A percentile compares a stretch with the other conserved stretches of the same genome.
Evolutionary conservation across 2,113 vertebrate species (phyloP).

Genomic region (Myrmophylax atrothorax): DNA sequence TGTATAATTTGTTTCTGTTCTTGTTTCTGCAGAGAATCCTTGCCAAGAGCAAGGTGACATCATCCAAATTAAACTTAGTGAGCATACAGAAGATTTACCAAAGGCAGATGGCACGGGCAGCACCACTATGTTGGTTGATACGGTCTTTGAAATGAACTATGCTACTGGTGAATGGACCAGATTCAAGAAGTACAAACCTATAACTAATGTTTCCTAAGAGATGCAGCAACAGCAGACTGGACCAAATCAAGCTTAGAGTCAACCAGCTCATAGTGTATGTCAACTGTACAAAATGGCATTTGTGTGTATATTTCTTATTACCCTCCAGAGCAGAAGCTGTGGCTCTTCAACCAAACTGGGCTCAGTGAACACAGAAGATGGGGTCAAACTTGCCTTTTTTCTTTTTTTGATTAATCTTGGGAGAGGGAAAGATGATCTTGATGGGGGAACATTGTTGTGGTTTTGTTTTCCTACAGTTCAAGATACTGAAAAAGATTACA

Average conservation of each 20-base stretch:
- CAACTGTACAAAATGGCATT: slow-evolving; percentile 56
- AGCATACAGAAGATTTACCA: slow-evolving; percentile 94
- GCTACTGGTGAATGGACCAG: slow-evolving; percentile 98
- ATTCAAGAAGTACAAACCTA: slow-evolving; percentile 99
- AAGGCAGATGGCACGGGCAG: slow-evolving; percentile 96
- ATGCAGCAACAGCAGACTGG: not conserved
- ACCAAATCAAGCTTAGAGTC: slow-evolving; percentile 46
- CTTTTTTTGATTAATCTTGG: not conserved
- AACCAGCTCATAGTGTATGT: slow-evolving; percentile 42
- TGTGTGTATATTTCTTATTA: slow-evolving; percentile 32
- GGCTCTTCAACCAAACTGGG: slow-evolving; percentile 1
- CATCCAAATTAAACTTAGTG: slow-evolving; percentile 99
- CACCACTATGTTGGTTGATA: slow-evolving; percentile 99
- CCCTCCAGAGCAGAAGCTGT: not conserved
- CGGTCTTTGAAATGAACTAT: slow-evolving; percentile 99
- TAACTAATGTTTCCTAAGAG: slow-evolving; percentile 91
- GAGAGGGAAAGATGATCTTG: not conserved
- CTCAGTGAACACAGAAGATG: not conserved
- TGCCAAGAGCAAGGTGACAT: slow-evolving; percentile 98
- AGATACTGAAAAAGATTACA: not conserved
- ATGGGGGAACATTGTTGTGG: not conserved
- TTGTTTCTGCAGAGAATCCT: slow-evolving; percentile 89
- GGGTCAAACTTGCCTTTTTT: not conserved
- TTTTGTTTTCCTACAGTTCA: not conserved
- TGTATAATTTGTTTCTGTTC: not conserved